Percentiles rank a stretch among this genome's conserved stretches.
These are phyloP conservation scores for Myiothlypis coronata DNA, from an alignment of 2,797 vertebrate genomes.

Conservation along the genomic window DNA sequence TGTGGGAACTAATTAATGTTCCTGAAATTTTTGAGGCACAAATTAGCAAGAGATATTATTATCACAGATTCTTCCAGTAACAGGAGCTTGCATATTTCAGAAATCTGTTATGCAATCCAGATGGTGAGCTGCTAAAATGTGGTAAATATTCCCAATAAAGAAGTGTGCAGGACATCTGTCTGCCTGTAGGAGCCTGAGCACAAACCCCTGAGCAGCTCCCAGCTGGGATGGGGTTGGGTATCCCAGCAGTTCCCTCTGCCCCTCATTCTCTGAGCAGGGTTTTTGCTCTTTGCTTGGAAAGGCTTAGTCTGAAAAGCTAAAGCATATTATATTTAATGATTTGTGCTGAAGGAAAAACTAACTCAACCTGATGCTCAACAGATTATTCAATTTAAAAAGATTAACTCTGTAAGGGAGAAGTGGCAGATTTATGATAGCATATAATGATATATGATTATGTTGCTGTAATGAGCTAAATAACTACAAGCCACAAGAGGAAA, in stretches of 20 bases:
- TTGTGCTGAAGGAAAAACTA: slow-evolving; percentile 58
- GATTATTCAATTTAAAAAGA: slow-evolving; percentile 65
- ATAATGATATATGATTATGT: slow-evolving; percentile 68
- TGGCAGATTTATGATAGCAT: slow-evolving; percentile 66
- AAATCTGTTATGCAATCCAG: background rate
- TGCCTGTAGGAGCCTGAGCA: background rate
- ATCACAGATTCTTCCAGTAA: slow-evolving; percentile 16
- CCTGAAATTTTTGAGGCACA: background rate
- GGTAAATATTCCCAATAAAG: slow-evolving; percentile 1
- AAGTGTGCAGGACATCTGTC: slow-evolving; percentile 22
- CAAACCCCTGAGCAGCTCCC: background rate
- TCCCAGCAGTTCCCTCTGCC: background rate
- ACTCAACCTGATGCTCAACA: slow-evolving; percentile 61
- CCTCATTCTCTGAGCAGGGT: background rate
- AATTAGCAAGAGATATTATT: slow-evolving; percentile 3
- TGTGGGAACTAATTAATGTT: background rate
- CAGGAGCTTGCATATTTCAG: background rate
- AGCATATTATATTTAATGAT: background rate
- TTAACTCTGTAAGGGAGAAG: slow-evolving; percentile 42
- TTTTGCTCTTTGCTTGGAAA: background rate
- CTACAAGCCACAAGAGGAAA: slow-evolving; percentile 77
- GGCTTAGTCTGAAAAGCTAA: slow-evolving; percentile 25
- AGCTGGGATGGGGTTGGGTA: background rate
- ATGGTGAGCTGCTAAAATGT: background rate
- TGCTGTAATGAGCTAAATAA: slow-evolving; percentile 72